A percentile compares a stretch with the other conserved stretches of the same genome.
These are phyloP conservation scores for Zoanthus gigantus DNA, from an alignment of 92 coral and sea anemone species.

Conservation along the genomic window DNA sequence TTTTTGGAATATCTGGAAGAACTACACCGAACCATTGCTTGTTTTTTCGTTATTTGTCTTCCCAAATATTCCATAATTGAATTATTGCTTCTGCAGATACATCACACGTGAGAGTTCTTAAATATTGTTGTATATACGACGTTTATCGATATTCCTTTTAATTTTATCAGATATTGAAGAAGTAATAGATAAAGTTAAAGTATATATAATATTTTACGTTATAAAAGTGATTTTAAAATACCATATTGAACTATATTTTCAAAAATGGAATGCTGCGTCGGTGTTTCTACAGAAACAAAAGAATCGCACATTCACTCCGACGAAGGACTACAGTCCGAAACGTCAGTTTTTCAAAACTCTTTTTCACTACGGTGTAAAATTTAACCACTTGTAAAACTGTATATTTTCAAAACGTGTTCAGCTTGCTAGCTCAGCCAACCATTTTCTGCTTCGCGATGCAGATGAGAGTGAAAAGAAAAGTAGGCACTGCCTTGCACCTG, in stretches of 20 bases:
- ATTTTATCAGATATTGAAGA: not conserved
- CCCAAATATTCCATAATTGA: not conserved
- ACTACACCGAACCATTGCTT: conserved; percentile 7
- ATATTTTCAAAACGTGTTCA: not conserved
- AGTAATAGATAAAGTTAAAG: not conserved
- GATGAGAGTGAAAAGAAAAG: not conserved
- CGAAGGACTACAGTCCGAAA: no score
- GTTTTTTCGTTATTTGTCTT: conserved; percentile 12
- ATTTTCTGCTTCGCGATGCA: not conserved
- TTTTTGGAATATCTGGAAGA: not conserved
- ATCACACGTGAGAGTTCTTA: not conserved
- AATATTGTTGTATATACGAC: not conserved
- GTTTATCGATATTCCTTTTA: not conserved
- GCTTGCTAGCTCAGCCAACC: not conserved
- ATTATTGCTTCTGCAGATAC: not conserved
- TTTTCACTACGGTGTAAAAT: no score
- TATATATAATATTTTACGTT: not conserved
- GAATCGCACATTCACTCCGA: no score
- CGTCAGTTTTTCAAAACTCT: no score
- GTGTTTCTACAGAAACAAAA: no score
- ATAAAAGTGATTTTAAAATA: not conserved
- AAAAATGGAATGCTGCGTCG: no score
- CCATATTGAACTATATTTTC: not conserved
- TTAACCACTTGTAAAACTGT: no score
- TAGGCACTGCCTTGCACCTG: not conserved